Evolutionary conservation across 2,888 invertebrate genomes (phyloP), one percentile per base, ranked within the genome.

Genomic region (Adelognathus sp.): DNA sequence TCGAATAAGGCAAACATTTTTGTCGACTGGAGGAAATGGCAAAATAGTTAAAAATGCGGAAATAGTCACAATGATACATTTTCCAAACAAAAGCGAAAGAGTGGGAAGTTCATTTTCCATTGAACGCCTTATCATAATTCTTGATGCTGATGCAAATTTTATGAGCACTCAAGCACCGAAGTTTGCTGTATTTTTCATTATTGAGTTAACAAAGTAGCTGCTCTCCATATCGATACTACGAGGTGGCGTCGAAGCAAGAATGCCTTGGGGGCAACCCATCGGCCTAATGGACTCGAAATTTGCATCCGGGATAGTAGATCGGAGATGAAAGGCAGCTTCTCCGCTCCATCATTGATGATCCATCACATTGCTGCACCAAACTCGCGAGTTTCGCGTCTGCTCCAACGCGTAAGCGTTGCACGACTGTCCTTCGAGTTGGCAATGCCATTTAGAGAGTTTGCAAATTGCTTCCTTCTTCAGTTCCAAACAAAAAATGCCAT

Each of bases 61-160:
- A 41, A 61, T n/a, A n/a, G n/a, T n/a, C n/a, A n/a, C n/a, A n/a
- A n/a, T n/a, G n/a, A n/a, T n/a, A n/a, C n/a, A n/a, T n/a, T n/a
- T n/a, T n/a, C n/a, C n/a, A n/a, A n/a, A 52, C 6, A 9, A 9
- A 41, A n/a, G 7, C 54, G 21, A 39, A 18, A 33, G 33, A 21
- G 54, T 27, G 24, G 61, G 69, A 73, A 50, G 31, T 64, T n/a
- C n/a, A 73, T 78, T 69, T 69, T 44, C 46, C 69, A 46, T 64
- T 73, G 41, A 9, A 69, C n/a, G n/a, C n/a, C n/a, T n/a, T n/a
- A n/a, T n/a, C 36, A 7, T 11, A 36, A 63, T 54, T 73, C 16
- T 31, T 60, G 72, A 56, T 50, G 56, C 58, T 27, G 36, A 46
- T 31, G 46, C 44, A 46, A 73, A 73, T 18, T 29, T 39, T 41